phyloP scores from a whole-genome alignment of 2,113 vertebrate species.

The Pteropus alecto region DNA sequence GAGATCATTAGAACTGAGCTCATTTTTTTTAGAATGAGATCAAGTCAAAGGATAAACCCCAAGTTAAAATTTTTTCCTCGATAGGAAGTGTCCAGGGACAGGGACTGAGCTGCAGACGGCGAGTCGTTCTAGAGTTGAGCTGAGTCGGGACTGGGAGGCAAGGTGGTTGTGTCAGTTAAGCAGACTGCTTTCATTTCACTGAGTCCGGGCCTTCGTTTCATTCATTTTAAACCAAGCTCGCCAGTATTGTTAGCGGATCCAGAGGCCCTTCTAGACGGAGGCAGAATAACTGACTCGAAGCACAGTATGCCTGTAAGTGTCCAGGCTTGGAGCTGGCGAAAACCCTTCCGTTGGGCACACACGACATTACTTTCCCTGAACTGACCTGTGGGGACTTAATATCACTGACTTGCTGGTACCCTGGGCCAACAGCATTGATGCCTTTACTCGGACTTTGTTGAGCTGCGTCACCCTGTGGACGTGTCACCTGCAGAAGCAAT shows the following conservation, averaged over 20 bases:
- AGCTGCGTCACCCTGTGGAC: not conserved
- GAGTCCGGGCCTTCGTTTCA: not conserved
- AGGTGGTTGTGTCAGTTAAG: not conserved
- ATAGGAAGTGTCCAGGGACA: not conserved
- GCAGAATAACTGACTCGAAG: not conserved
- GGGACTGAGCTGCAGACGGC: not conserved
- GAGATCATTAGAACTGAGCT: not conserved
- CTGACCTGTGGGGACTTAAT: not conserved
- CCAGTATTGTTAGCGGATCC: constrained; percentile 31
- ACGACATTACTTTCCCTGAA: not conserved
- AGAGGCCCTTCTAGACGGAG: constrained; percentile 3
- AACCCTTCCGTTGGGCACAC: not conserved
- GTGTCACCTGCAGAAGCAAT: no score
- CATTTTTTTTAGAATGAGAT: not conserved
- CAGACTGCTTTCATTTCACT: not conserved
- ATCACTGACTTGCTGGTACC: not conserved
- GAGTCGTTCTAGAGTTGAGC: not conserved
- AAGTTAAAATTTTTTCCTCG: not conserved
- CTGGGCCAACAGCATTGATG: not conserved
- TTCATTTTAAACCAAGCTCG: not conserved
- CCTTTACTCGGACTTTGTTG: not conserved
- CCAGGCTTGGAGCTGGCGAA: not conserved
- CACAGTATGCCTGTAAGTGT: not conserved
- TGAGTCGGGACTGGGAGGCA: not conserved
- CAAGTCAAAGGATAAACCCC: not conserved